Percentiles rank a stretch among this genome's conserved stretches.
phyloP scores from a whole-genome alignment of 2,797 vertebrate genomes.

The Masticophis lateralis region DNA sequence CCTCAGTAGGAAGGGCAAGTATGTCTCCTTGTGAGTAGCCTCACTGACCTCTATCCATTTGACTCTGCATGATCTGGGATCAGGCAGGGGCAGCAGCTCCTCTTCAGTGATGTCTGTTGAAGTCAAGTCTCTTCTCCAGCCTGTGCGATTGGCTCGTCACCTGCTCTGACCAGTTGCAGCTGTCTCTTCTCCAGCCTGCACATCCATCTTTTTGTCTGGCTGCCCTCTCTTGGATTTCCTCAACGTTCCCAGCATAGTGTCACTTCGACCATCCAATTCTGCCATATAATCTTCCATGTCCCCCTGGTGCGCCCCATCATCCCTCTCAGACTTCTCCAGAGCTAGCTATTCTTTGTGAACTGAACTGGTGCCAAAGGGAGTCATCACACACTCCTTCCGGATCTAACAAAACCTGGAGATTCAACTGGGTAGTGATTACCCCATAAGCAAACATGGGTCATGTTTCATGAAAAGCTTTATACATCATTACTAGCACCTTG shows the following conservation, averaged over 20 bases:
- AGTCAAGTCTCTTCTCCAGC: neutral
- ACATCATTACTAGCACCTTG: neutral
- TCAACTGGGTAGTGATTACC: neutral
- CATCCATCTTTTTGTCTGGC: neutral
- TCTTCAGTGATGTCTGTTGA: neutral
- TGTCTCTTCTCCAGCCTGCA: neutral
- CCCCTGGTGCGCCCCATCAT: neutral
- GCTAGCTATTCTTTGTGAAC: too few species aligned
- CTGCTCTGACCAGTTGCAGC: too few species aligned
- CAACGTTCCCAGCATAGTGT: neutral
- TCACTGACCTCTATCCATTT: neutral
- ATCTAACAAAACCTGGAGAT: neutral
- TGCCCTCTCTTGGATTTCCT: neutral
- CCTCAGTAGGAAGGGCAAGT: neutral
- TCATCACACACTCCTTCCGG: neutral
- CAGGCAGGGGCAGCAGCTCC: neutral
- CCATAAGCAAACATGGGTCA: neutral
- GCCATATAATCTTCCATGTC: neutral
- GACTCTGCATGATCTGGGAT: neutral
- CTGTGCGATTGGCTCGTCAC: too few species aligned
- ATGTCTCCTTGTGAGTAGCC: neutral
- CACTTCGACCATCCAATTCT: neutral
- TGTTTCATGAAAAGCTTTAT: neutral
- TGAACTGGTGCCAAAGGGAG: too few species aligned
- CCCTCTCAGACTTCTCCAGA: too few species aligned